Evolutionary conservation across 2,888 invertebrate genomes (phyloP).

Genomic region (Bhutanitis thaidina): DNA sequence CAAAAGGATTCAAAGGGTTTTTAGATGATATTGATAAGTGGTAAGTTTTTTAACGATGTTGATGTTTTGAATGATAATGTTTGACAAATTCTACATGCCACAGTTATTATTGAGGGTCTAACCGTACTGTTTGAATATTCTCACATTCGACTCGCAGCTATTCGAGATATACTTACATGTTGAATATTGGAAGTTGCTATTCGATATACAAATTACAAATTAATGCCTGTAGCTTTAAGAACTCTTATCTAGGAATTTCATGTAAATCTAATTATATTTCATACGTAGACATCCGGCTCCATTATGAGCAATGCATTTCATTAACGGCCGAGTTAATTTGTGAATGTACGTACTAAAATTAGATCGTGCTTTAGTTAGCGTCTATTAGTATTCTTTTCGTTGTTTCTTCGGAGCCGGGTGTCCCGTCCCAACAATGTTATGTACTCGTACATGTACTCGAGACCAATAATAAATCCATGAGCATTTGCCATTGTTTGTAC

Average conservation of each 20-base stretch:
- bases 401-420: conserved; percentile 11
- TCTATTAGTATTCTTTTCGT: background rate
- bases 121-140: conserved; percentile 35
- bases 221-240: conserved; percentile 41
- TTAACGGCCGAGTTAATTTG: too few species aligned
- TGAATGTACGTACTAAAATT: too few species aligned
- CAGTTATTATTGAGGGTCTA: conserved; percentile 28
- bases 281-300: conserved; percentile 4
- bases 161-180: conserved; percentile 45
- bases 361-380: too few species aligned
- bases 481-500: conserved; percentile 12
- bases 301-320: too few species aligned
- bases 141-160: conserved; percentile 30
- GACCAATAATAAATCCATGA: conserved; percentile 21
- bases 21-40: conserved; percentile 64
- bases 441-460: conserved; percentile 6
- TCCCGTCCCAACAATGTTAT: background rate
- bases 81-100: conserved; percentile 67
- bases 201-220: conserved; percentile 39
- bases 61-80: conserved; percentile 59
- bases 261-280: conserved; percentile 11
- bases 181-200: conserved; percentile 45
- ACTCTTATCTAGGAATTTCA: conserved; percentile 25
- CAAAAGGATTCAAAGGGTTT: conserved; percentile 72
- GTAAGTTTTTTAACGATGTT: conserved; percentile 74